Conservation (phyloP, 1,140 invertebrate species). For the Ceratosolen solmsi region DNA sequence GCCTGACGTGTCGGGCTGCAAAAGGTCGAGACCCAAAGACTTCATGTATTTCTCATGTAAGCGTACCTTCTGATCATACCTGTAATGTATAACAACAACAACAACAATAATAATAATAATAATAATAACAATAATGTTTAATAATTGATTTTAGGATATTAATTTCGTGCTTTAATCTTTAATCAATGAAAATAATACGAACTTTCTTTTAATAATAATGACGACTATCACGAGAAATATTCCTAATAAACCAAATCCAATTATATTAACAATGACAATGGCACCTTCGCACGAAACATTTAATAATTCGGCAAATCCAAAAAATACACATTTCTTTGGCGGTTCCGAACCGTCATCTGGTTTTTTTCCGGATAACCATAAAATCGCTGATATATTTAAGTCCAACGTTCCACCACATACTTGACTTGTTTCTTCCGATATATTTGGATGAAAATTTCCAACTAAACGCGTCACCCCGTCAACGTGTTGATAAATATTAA, state of each 20-base stretch:
- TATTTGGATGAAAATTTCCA: conserved; percentile 78
- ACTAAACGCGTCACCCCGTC: conserved; percentile 74
- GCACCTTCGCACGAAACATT: conserved; percentile 82
- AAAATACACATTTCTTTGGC: conserved; percentile 76
- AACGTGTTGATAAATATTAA: conserved; percentile 83
- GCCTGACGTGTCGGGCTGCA: conserved; percentile 71
- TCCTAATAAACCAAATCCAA: conserved; percentile 78
- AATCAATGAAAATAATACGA: conserved; percentile 49
- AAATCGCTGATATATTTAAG: conserved; percentile 76
- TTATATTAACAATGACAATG: conserved; percentile 80
- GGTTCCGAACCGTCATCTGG: conserved; percentile 82
- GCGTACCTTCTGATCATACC: conserved; percentile 82
- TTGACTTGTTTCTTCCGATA: conserved; percentile 64
- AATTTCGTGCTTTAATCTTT: no score
- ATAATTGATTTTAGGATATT: background rate
- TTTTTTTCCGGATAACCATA: conserved; percentile 78
- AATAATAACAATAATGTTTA: background rate
- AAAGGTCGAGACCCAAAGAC: conserved; percentile 79
- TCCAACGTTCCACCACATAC: conserved; percentile 71
- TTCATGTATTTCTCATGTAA: conserved; percentile 82
- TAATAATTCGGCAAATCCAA: conserved; percentile 79
- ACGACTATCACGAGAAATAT: conserved; percentile 78
- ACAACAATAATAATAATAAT: no score
- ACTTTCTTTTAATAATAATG: conserved; percentile 81
- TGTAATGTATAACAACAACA: conserved; percentile 55